Base-by-base conservation (phyloP, 2,888 invertebrate genomes). In the Acholoe squamosa region DNA sequence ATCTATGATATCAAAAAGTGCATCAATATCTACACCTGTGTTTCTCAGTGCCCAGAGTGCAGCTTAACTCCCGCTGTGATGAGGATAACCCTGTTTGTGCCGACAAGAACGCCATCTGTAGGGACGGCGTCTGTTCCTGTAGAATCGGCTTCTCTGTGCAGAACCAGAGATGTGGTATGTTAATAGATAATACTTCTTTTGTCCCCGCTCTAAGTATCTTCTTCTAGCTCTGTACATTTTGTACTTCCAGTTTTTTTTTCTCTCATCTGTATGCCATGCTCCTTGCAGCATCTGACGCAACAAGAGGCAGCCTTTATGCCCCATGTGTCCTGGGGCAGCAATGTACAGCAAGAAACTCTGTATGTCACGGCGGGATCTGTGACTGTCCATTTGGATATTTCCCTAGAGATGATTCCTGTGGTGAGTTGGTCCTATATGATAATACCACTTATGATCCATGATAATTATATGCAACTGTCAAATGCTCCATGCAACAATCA, bases 111-210 rank as follows among this genome's bases (percentile, higher is more conserved):
- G 88, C 91, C 31, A 61, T 84, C 14, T 92, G 92, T 43, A 16
- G 31, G 43, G 91, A 91, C 61, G 91, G 90, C 22, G 91, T 89
- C 5, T 92, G 92, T 89, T 31, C 31, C 34, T 92, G 92, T 52
- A 43, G 52, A 12, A 61, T 34, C 22, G 80, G 52, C 22, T 92
- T 91, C 91, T 61, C 51, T 33, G 34, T 34, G 16, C 31, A 91
- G 34, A 67, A 89, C 71, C 51, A 71, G 52, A 77, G 25, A 28
- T 92, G 92, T 77, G 91, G 92, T 92, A 56, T 31, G 91, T 84
- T 10, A 43, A 3, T 43, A 43, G 3, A 43, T 43, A 10, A 43
- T 43, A n/a, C n/a, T n/a, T 10, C 43, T 43, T 43, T 43, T 43
- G 43, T 43, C 43, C 43, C 10, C 43, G 10, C 10, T 43, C 43